Percentiles rank a stretch among this genome's conserved stretches.
These are phyloP conservation scores for Minunthozetes semirufus DNA, from an alignment of 2,888 invertebrate genomes.

Conservation along the genomic window DNA sequence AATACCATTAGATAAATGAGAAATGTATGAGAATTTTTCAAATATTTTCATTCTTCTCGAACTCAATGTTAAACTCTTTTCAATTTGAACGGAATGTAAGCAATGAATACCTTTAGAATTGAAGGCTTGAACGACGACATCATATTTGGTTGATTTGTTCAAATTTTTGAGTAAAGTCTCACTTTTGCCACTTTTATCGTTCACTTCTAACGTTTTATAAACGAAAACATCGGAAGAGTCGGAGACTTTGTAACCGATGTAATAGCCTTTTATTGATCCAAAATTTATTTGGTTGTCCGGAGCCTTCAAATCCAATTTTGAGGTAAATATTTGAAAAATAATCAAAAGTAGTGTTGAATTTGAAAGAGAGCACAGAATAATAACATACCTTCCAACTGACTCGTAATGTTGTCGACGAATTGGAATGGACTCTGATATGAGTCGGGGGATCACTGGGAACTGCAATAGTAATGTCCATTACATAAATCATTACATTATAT, in stretches of 20 bases:
- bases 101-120: constrained; percentile 36
- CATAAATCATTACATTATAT: neutral
- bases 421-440: constrained; percentile 60
- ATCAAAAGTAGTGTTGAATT: neutral
- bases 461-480: neutral
- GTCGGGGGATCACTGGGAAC: constrained; percentile 65
- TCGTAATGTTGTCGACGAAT: constrained; percentile 63
- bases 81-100: neutral
- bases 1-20: neutral
- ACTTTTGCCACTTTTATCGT: constrained; percentile 17
- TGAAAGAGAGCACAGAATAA: too few relatives aligned
- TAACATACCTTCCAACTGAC: constrained; percentile 59
- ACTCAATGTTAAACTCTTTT: too few relatives aligned
- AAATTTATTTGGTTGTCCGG: constrained; percentile 30
- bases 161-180: constrained; percentile 37
- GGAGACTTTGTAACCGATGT: constrained; percentile 31
- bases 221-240: constrained; percentile 18
- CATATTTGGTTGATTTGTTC: constrained; percentile 44
- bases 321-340: too few relatives aligned
- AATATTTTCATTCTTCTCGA: too few relatives aligned
- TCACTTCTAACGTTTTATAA: constrained; percentile 26
- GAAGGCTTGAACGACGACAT: constrained; percentile 42
- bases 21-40: neutral
- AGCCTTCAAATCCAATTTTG: neutral
- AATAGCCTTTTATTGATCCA: constrained; percentile 33